Percentiles rank a stretch among this genome's conserved stretches.
Evolutionary conservation across 2,113 vertebrate species (phyloP).

Genomic region (Orientallactaga bullata): DNA sequence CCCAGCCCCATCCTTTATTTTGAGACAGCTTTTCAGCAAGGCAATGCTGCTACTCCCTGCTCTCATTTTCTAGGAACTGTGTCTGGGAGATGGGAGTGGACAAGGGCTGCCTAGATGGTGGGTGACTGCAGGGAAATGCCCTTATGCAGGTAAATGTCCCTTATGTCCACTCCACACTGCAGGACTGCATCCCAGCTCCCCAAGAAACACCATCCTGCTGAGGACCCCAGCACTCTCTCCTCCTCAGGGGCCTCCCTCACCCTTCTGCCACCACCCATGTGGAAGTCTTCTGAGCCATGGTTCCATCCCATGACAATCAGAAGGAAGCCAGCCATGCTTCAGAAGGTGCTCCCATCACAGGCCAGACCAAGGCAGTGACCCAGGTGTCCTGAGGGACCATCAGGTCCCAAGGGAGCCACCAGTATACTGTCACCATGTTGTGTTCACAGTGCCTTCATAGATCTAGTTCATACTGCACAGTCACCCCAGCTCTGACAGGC

Average conservation of each 20-base stretch:
- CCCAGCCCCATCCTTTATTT: too few relatives aligned
- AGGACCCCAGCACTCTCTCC: background rate
- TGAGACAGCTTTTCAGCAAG: too few relatives aligned
- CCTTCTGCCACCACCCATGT: background rate
- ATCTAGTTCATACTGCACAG: background rate
- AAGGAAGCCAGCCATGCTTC: background rate
- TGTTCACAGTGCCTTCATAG: background rate
- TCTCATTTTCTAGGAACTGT: background rate
- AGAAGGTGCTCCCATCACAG: background rate
- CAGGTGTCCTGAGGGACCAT: too few relatives aligned
- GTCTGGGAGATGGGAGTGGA: background rate
- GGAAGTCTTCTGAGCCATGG: background rate
- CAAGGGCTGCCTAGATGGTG: background rate
- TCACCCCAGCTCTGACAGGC: background rate
- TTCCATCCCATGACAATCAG: background rate
- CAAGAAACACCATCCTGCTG: background rate
- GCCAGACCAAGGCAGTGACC: background rate
- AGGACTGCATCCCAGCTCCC: fast-evolving
- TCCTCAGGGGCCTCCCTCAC: background rate
- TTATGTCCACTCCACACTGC: fast-evolving
- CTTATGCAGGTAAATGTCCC: too few relatives aligned
- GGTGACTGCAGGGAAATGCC: background rate
- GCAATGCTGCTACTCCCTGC: too few relatives aligned
- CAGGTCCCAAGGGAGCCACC: background rate
- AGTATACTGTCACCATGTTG: fast-evolving